Conservation (phyloP, 2,888 invertebrate genomes). For the Tortricodes alternella region DNA sequence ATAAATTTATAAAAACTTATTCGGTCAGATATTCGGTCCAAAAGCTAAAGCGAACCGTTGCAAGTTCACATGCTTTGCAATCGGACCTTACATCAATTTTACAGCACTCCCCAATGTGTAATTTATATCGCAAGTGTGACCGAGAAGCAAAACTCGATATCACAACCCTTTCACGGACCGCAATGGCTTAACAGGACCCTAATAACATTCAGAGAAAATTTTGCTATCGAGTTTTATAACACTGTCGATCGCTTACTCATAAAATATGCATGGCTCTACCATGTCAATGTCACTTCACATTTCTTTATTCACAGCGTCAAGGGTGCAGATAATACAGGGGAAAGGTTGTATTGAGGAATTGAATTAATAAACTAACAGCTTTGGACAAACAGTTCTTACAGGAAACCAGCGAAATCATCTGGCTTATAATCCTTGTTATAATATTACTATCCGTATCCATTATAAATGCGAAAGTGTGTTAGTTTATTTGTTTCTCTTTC, state of each 20-base stretch:
- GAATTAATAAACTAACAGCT: too few species aligned
- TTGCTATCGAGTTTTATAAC: conserved; percentile 1
- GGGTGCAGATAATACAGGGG: too few species aligned
- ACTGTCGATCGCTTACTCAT: not conserved
- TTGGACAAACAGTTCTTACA: too few species aligned
- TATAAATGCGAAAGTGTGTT: too few species aligned
- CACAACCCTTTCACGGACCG: conserved; percentile 14
- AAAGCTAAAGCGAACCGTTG: not conserved
- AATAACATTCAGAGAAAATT: conserved; percentile 6
- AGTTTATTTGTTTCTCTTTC: too few species aligned
- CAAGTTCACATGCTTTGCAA: not conserved
- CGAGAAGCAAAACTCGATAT: conserved; percentile 1
- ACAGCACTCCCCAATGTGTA: conserved; percentile 12
- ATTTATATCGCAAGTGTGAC: conserved; percentile 19
- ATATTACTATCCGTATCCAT: too few species aligned
- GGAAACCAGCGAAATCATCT: too few species aligned
- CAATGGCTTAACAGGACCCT: conserved; percentile 5
- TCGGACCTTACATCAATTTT: conserved; percentile 10
- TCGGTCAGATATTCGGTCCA: not conserved
- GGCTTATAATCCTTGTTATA: too few species aligned
- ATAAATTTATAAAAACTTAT: too few species aligned
- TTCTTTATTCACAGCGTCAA: not conserved
- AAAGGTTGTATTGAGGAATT: too few species aligned
- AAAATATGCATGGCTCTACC: not conserved
- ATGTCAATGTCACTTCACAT: not conserved